phyloP scores from a whole-genome alignment of 2,113 vertebrate genomes.

The Tachuris rubrigastra region DNA sequence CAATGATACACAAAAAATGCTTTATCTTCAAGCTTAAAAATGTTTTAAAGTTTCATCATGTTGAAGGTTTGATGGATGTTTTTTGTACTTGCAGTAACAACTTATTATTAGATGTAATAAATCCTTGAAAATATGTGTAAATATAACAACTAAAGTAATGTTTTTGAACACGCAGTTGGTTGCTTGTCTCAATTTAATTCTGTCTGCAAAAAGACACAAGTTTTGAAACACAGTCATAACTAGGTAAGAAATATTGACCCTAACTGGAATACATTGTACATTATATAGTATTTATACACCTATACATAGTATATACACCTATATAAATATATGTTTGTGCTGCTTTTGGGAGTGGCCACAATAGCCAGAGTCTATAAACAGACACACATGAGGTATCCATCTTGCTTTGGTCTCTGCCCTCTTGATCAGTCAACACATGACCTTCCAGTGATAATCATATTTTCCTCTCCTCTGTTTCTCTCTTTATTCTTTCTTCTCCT shows the following conservation, averaged over 20 bases:
- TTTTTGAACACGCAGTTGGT: not conserved
- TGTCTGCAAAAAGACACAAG: not conserved
- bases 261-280: not conserved
- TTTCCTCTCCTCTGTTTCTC: no score
- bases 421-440: no score
- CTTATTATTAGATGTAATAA: not conserved
- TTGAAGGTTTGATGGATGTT: not conserved
- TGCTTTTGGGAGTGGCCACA: not conserved
- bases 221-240: not conserved
- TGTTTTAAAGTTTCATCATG: not conserved
- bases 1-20: not conserved
- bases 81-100: not conserved
- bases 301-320: rapidly evolving
- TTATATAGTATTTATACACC: not conserved
- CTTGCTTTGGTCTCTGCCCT: no score
- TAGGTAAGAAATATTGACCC: not conserved
- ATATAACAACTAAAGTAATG: not conserved
- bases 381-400: no score
- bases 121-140: not conserved
- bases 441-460: no score
- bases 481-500: no score
- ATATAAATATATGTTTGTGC: not conserved
- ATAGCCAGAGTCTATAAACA: no score
- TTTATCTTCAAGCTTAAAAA: not conserved
- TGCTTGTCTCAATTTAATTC: not conserved